Evolutionary conservation across 1,140 invertebrate genomes (phyloP).

Genomic region (Drosophila mojavensis): DNA sequence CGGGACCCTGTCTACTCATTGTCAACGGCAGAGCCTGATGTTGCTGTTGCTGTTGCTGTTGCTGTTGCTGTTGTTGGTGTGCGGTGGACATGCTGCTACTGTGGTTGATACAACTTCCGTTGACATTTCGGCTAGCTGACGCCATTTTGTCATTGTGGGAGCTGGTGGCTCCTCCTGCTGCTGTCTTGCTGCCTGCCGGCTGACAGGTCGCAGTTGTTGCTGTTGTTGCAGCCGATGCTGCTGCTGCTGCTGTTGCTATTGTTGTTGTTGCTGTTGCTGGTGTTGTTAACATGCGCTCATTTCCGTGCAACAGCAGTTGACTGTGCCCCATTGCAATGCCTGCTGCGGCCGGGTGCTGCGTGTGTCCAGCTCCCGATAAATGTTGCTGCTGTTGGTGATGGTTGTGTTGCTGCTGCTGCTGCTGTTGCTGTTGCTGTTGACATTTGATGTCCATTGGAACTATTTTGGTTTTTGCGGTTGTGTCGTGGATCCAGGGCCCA

Average conservation of each 20-base stretch:
- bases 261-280: slow-evolving; percentile 58
- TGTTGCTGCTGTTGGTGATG: slow-evolving; percentile 57
- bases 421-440: slow-evolving; percentile 68
- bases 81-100: slow-evolving; percentile 45
- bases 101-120: slow-evolving; percentile 81
- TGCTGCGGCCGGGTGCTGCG: slow-evolving; percentile 31
- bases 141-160: slow-evolving; percentile 76
- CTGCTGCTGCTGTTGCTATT: slow-evolving; percentile 29
- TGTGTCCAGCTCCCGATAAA: slow-evolving; percentile 31
- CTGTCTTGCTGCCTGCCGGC: slow-evolving; percentile 36
- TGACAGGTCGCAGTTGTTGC: slow-evolving; percentile 40
- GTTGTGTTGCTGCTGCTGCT: slow-evolving; percentile 34
- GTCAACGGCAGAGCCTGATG: slow-evolving; percentile 43
- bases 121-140: slow-evolving; percentile 74
- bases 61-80: slow-evolving; percentile 55
- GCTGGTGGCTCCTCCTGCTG: slow-evolving; percentile 20
- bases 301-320: slow-evolving; percentile 81
- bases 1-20: slow-evolving; percentile 47
- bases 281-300: slow-evolving; percentile 84
- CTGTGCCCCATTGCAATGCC: slow-evolving; percentile 60
- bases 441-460: slow-evolving; percentile 84
- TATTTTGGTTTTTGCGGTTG: slow-evolving; percentile 79
- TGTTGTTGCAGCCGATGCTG: slow-evolving; percentile 8
- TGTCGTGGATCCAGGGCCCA: slow-evolving; percentile 50
- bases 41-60: slow-evolving; percentile 53